phyloP scores from a whole-genome alignment of 2,888 invertebrate genomes.

The Tachina grossa region DNA sequence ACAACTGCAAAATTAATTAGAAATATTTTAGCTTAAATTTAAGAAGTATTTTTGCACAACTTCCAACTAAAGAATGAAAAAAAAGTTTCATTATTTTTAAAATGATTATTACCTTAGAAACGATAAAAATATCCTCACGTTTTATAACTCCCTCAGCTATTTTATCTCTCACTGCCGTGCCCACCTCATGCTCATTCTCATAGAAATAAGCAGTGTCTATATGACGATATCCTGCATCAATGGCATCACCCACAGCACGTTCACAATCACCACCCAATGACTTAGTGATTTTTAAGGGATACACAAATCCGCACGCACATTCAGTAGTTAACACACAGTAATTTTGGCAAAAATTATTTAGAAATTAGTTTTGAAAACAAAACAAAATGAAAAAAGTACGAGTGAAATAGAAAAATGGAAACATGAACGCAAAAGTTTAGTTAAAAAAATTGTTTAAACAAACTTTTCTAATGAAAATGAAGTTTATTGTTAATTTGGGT shows the following conservation, averaged over 20 bases:
- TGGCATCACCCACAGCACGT: constrained; percentile 82
- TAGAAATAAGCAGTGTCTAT: constrained; percentile 85
- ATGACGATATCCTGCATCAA: constrained; percentile 84
- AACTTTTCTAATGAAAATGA: constrained; percentile 59
- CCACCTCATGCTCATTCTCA: constrained; percentile 83
- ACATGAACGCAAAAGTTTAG: constrained; percentile 27
- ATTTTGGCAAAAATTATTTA: constrained; percentile 51
- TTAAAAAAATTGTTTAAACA: constrained; percentile 51
- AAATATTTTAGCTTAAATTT: constrained; percentile 37
- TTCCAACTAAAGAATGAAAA: background rate
- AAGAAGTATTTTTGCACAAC: background rate
- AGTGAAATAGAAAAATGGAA: background rate
- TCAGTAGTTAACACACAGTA: constrained; percentile 36
- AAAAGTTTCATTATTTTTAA: background rate
- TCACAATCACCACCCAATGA: constrained; percentile 80
- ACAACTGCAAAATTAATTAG: constrained; percentile 84
- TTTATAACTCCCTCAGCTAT: constrained; percentile 82
- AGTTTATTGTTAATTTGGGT: constrained; percentile 7
- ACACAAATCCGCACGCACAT: constrained; percentile 6
- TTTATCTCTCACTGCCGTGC: constrained; percentile 82
- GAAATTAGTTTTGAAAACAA: constrained; percentile 33
- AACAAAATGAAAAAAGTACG: constrained; percentile 22
- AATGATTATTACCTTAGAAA: constrained; percentile 77
- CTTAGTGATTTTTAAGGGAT: constrained; percentile 69
- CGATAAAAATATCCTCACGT: constrained; percentile 82